Conservation (phyloP, 2,113 vertebrate genomes). For the Poeciliopsis prolifica region DNA sequence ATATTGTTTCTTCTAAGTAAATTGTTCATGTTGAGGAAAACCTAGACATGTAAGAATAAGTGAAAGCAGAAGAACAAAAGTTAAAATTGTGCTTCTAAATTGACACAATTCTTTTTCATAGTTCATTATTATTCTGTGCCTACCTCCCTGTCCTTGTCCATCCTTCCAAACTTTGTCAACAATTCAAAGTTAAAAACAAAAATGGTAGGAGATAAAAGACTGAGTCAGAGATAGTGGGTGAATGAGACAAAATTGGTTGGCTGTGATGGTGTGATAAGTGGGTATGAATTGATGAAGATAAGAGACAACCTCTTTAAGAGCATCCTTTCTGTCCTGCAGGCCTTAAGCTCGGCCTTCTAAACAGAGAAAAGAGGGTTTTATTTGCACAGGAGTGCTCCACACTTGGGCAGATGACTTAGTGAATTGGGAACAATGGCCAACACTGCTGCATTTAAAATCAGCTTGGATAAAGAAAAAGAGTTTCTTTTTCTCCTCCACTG, state of each 20-base stretch:
- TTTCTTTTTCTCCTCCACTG: constrained; percentile 34
- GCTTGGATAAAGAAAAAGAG: constrained; percentile 52
- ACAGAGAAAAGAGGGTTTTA: constrained; percentile 29
- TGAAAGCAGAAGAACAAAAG: constrained; percentile 24
- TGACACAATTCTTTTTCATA: constrained; percentile 22
- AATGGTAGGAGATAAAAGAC: constrained; percentile 31
- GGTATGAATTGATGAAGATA: neutral
- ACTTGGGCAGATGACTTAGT: constrained; percentile 37
- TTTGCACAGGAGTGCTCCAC: constrained; percentile 25
- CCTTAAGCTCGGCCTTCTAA: constrained; percentile 23
- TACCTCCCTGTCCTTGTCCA: constrained; percentile 15
- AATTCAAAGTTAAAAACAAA: constrained; percentile 32
- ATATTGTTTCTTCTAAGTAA: constrained; percentile 3
- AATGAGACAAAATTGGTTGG: constrained; percentile 56
- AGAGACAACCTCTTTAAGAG: neutral
- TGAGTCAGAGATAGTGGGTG: constrained; percentile 58
- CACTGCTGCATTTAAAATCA: constrained; percentile 56
- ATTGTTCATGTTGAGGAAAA: constrained; percentile 15
- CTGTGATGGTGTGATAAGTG: constrained; percentile 37
- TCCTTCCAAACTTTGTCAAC: constrained; percentile 23
- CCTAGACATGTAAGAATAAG: constrained; percentile 14
- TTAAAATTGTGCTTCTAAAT: constrained; percentile 32
- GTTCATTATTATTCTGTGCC: neutral
- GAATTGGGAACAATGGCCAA: constrained; percentile 47
- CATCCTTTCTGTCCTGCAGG: constrained; percentile 20